phyloP scores from a whole-genome alignment of 64 coral and sea anemone genomes.

The Porites lutea region DNA sequence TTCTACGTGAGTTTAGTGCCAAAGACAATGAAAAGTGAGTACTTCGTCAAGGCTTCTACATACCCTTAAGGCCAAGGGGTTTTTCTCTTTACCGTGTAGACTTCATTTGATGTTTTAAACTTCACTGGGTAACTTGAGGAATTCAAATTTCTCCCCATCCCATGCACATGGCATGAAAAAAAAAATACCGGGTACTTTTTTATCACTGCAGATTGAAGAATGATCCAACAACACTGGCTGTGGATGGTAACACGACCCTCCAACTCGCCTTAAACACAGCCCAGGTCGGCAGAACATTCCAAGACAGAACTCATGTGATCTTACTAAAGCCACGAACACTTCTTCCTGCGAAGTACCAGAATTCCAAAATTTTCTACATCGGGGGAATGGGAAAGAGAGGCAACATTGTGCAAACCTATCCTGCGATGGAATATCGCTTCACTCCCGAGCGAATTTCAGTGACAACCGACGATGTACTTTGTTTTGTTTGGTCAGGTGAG shows the following conservation, averaged over 20 bases:
- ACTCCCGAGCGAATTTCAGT: constrained; percentile 29
- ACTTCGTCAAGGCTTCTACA: neutral
- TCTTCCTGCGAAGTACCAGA: constrained; percentile 7
- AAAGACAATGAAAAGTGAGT: constrained; percentile 8
- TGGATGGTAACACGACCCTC: constrained; percentile 37
- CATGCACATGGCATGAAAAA: too few relatives aligned
- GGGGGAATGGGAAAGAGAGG: constrained; percentile 52
- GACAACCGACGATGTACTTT: constrained; percentile 43
- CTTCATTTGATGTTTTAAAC: too few relatives aligned
- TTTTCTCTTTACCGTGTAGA: too few relatives aligned
- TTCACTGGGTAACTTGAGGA: too few relatives aligned
- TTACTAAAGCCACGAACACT: constrained; percentile 3
- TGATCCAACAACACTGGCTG: constrained; percentile 32
- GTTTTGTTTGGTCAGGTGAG: constrained; percentile 51
- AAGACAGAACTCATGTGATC: constrained; percentile 53
- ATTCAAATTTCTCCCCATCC: too few relatives aligned
- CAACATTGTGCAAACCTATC: constrained; percentile 50
- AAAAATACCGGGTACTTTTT: neutral
- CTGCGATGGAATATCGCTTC: constrained; percentile 63
- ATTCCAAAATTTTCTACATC: constrained; percentile 46
- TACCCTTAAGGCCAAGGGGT: too few relatives aligned
- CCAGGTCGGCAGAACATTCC: constrained; percentile 50
- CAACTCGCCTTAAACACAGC: constrained; percentile 57
- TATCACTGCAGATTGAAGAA: constrained; percentile 35
- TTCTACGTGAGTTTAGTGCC: constrained; percentile 15